A percentile compares a stretch with the other conserved stretches of the same genome.
These are phyloP conservation scores for Pomatostomus ruficeps DNA, from an alignment of 2,113 vertebrate genomes.

Conservation along the genomic window DNA sequence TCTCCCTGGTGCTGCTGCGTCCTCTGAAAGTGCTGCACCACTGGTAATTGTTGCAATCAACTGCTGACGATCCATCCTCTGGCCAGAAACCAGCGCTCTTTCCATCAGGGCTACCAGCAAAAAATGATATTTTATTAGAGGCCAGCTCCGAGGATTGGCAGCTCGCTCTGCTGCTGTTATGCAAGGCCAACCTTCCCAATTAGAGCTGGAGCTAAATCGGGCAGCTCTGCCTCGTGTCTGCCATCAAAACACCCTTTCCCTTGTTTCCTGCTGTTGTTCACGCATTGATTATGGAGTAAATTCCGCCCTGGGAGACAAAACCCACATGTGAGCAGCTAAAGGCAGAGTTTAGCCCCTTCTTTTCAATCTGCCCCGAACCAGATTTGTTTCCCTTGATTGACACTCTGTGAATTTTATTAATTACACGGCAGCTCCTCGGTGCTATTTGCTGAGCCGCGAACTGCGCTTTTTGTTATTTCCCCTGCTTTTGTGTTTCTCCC, in stretches of 20 bases:
- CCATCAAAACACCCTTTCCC: background rate
- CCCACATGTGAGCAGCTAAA: background rate
- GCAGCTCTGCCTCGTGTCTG: background rate
- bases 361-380: background rate
- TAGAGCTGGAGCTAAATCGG: slow-evolving; percentile 4
- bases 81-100: background rate
- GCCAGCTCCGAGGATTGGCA: slow-evolving; percentile 3
- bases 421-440: background rate
- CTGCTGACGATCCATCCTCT: slow-evolving; percentile 1
- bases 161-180: background rate
- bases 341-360: slow-evolving; percentile 11
- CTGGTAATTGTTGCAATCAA: background rate
- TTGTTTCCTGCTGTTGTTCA: slow-evolving; percentile 15
- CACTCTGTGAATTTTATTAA: slow-evolving; percentile 37
- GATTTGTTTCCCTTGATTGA: slow-evolving; percentile 33
- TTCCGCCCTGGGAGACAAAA: slow-evolving; percentile 30
- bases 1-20: background rate
- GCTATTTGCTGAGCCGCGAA: background rate
- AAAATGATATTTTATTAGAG: slow-evolving; percentile 23
- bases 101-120: background rate
- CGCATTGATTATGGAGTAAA: background rate
- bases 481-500: background rate
- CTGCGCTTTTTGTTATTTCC: background rate
- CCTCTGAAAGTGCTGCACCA: background rate
- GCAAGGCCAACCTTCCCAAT: slow-evolving; percentile 46